Base-by-base conservation (phyloP, 2,113 vertebrate species). In the Carollia perspicillata region DNA sequence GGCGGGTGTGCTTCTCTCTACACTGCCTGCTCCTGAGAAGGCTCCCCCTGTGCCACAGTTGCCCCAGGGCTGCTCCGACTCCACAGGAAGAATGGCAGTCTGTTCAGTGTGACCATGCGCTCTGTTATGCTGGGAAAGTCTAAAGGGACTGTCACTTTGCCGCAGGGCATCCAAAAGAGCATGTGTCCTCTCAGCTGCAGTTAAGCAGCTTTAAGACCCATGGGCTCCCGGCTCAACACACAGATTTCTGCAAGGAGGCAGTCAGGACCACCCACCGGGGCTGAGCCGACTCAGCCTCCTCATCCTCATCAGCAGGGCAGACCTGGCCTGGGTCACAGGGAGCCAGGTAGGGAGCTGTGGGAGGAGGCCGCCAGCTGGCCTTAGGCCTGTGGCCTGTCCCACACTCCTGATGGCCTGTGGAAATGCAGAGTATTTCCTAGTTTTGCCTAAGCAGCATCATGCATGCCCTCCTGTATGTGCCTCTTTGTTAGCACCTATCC, bases 201-300 rank as follows among this genome's bases (percentile, higher is more conserved):
- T 83, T 79, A 89, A 94, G 88, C 91, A n/a, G 72, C 94, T 93
- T 75, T 88, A 71, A 96, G 60, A 53, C 28, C 35, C 74, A 14
- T 13, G 77, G 40, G 9, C 35, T 88, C 90, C 33, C 26, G 51
- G 47, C 66, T 92, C 72, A 78, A 12, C 3, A 3, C 80, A 84
- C 58, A 69, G 72, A 85, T 55, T 93, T 90, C 71, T 88, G 33
- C 47, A 69, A 20, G 40, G 22, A 37, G 33, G 63, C 35, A 87
- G 65, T 44, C 16, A 23, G 20, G 49, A 7, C 58, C 79, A 30
- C 40, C 58, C 79, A 30, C 40, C 0, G 0, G 22, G 1, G 1
- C 28, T 42, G 85, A 55, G 22, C 72, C 37, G 47, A 51, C 71
- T 71, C 33, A 53, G 42, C 42, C 12, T 90, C 65, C 74, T 79